Percentiles rank a stretch among this genome's conserved stretches.
Conservation (phyloP, 1,140 invertebrate species). For the Drosophila ercepeae region DNA sequence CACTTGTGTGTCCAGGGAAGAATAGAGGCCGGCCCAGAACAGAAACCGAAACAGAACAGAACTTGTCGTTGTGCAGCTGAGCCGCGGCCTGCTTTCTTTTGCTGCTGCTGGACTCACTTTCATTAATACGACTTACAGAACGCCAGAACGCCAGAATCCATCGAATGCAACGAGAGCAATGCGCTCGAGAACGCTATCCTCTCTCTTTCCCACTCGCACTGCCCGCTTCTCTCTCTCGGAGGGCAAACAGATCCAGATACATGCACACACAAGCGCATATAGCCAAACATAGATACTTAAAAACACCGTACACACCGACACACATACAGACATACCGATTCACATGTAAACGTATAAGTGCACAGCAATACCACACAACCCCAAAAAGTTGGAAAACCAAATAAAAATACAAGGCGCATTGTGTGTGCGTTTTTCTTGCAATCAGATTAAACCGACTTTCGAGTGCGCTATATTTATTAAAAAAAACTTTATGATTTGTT, state of each 20-base stretch:
- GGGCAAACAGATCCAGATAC: conserved; percentile 66
- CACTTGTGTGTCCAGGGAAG: too few relatives aligned
- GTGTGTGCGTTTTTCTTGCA: conserved; percentile 62
- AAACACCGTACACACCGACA: conserved; percentile 28
- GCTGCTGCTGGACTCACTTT: conserved; percentile 71
- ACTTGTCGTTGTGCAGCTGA: conserved; percentile 28
- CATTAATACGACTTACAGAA: conserved; percentile 68
- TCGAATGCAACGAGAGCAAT: conserved; percentile 67
- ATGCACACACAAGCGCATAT: conserved; percentile 42
- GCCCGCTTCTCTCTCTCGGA: conserved; percentile 20
- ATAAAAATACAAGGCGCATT: conserved; percentile 76
- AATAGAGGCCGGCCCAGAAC: conserved; percentile 9
- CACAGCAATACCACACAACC: conserved; percentile 68
- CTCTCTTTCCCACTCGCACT: conserved; percentile 10
- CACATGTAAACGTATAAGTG: conserved; percentile 46
- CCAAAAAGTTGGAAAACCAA: conserved; percentile 80
- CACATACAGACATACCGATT: conserved; percentile 40
- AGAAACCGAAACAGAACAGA: conserved; percentile 15
- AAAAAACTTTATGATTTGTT: background rate
- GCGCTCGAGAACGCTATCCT: conserved; percentile 48
- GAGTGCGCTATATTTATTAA: conserved; percentile 21
- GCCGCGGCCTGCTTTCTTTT: conserved; percentile 58
- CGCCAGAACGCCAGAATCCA: conserved; percentile 52
- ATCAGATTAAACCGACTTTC: conserved; percentile 18
- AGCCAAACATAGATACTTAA: conserved; percentile 38